These are phyloP conservation scores for Lophura nycthemera DNA, from an alignment of 2,113 vertebrate genomes.

Conservation along the genomic window DNA sequence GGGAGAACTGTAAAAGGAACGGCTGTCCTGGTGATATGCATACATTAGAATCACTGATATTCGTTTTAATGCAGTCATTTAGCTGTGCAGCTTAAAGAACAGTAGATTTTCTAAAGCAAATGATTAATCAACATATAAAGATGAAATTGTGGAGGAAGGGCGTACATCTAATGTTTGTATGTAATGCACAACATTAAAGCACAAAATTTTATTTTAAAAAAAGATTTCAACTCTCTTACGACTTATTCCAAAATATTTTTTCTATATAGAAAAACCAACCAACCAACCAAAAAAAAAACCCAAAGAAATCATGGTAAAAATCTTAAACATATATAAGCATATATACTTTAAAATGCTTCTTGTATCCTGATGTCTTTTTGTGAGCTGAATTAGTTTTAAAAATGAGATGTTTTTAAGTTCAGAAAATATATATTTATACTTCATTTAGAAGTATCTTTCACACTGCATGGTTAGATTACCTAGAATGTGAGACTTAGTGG, in stretches of 20 bases:
- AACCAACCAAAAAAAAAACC: neutral
- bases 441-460: neutral
- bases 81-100: neutral
- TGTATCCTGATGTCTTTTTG: neutral
- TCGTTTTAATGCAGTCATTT: neutral
- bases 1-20: neutral
- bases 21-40: neutral
- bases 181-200: neutral
- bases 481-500: constrained; percentile 51
- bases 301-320: neutral
- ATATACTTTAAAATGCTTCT: neutral
- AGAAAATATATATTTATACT: neutral
- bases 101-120: neutral
- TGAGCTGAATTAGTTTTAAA: neutral
- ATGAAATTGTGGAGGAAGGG: neutral
- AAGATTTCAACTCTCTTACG: neutral
- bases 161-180: neutral
- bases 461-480: constrained; percentile 28
- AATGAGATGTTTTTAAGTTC: neutral
- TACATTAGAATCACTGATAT: neutral
- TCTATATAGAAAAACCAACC: neutral
- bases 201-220: neutral
- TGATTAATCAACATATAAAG: neutral
- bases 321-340: neutral
- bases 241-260: neutral